Conservation (phyloP, 2,113 vertebrate species). For the Tretioscincus oriximinensis region DNA sequence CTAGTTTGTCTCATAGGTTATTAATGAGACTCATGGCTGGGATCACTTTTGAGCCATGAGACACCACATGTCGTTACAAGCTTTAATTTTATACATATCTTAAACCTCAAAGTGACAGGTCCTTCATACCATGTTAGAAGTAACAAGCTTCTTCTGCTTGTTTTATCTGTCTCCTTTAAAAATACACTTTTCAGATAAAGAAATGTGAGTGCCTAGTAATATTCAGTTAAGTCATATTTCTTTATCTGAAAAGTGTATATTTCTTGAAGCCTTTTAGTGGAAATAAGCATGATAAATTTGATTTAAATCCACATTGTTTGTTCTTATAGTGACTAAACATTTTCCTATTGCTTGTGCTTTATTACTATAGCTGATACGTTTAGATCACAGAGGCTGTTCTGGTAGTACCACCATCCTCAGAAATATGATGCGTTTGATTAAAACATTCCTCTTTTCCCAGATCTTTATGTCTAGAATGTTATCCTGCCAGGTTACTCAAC, state of each 20-base stretch:
- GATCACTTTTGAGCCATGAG: not conserved
- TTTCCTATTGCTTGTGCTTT: not conserved
- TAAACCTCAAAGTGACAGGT: constrained; percentile 3
- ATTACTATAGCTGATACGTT: too few relatives aligned
- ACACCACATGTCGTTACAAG: not conserved
- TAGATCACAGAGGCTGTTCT: too few relatives aligned
- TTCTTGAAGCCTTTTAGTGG: constrained; percentile 31
- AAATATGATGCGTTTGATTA: too few relatives aligned
- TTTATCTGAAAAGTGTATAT: not conserved
- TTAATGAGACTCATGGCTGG: not conserved
- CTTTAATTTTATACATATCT: constrained; percentile 12
- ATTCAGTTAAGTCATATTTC: not conserved
- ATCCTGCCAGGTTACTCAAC: too few relatives aligned
- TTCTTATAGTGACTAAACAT: not conserved
- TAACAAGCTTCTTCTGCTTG: not conserved
- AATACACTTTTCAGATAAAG: not conserved
- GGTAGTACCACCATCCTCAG: too few relatives aligned
- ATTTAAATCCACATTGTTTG: constrained; percentile 18
- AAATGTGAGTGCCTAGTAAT: constrained; percentile 17
- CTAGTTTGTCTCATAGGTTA: not conserved
- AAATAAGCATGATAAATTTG: constrained; percentile 34
- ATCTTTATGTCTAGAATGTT: too few relatives aligned
- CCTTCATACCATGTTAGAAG: constrained; percentile 24
- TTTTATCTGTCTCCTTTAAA: not conserved
- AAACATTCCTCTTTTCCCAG: too few relatives aligned